Base-by-base conservation (phyloP, 2,888 invertebrate species). In the Pemphredon lugubris region DNA sequence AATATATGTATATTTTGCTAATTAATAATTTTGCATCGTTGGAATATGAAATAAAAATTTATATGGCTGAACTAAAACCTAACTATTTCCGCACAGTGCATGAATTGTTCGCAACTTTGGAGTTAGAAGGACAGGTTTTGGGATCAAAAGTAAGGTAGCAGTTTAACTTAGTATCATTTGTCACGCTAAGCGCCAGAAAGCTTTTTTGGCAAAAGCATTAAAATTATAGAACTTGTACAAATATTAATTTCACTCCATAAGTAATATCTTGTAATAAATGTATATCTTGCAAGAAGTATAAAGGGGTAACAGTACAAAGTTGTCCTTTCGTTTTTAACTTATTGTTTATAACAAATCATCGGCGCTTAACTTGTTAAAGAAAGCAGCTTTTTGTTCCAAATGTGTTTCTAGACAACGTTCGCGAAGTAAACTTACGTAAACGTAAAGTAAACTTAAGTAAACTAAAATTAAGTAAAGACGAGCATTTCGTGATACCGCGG, bases 81-180 rank as follows among this genome's bases (percentile, higher is more conserved):
- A 47, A 70, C 76, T 70, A 69, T 83, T 82, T 84, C 80, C 82
- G 75, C 73, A 81, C 83, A 86, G 86, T 84, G 84, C 81, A 87
- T 83, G 83, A 82, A 77, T 81, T 87, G 78, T 73, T 85, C 70
- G 72, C 87, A 73, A 83, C 82, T 82, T 78, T 84, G 85, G 81
- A 84, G 77, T 82, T 86, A 70, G 66, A 54, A 42, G 61, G 58
- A 60, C 63, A 74, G 74, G 74, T 65, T 82, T 79, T 58, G 55
- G 83, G 69, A 79, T 73, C 70, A 66, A 77, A 83, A 68, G 77
- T 75, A 82, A 84, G 82, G 75, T 81, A 81, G 64, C 63, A 37
- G 73, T 72, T 70, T 53, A 77, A 45, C 63, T 73, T 21, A 44
- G 42, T 45, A 51, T 66, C 23, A 40, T 70, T 78, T 77, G 74